A percentile compares a stretch with the other conserved stretches of the same genome.
These are phyloP conservation scores for Limnodromus scolopaceus DNA, from an alignment of 2,797 vertebrate genomes.

Conservation along the genomic window DNA sequence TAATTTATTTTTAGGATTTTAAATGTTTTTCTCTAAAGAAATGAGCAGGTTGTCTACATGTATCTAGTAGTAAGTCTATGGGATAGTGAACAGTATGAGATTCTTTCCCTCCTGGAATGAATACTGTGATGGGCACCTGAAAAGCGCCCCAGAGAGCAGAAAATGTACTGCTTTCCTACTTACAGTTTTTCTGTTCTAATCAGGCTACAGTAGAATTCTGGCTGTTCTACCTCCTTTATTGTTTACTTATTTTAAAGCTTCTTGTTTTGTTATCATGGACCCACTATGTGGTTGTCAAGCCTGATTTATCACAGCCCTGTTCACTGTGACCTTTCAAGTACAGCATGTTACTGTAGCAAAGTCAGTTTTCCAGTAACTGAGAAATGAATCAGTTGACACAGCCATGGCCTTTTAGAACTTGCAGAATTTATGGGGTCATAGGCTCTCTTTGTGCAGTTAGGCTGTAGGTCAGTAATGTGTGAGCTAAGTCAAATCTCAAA, in stretches of 20 bases:
- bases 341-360: slow-evolving; percentile 49
- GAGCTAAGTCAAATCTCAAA: slow-evolving; percentile 22
- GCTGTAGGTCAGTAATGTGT: slow-evolving; percentile 10
- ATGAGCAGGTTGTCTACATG: not conserved
- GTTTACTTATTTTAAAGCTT: slow-evolving; percentile 62
- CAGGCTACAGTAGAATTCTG: not conserved
- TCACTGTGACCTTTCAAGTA: slow-evolving; percentile 74
- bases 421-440: slow-evolving; percentile 36
- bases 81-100: not conserved
- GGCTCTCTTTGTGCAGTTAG: slow-evolving; percentile 8
- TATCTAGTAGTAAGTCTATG: not conserved
- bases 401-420: slow-evolving; percentile 54
- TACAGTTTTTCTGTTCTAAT: not conserved
- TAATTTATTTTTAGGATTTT: not conserved
- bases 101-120: not conserved
- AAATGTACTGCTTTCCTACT: not conserved
- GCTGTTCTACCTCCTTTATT: not conserved
- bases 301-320: slow-evolving; percentile 68
- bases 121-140: not conserved
- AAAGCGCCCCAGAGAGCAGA: not conserved
- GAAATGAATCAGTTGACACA: slow-evolving; percentile 63
- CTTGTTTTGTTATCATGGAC: slow-evolving; percentile 63
- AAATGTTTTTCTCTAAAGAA: not conserved
- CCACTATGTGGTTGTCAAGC: slow-evolving; percentile 39
- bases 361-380: slow-evolving; percentile 52